These are phyloP conservation scores for Drosophila anceps DNA, from an alignment of 2,888 invertebrate species.

Conservation along the genomic window DNA sequence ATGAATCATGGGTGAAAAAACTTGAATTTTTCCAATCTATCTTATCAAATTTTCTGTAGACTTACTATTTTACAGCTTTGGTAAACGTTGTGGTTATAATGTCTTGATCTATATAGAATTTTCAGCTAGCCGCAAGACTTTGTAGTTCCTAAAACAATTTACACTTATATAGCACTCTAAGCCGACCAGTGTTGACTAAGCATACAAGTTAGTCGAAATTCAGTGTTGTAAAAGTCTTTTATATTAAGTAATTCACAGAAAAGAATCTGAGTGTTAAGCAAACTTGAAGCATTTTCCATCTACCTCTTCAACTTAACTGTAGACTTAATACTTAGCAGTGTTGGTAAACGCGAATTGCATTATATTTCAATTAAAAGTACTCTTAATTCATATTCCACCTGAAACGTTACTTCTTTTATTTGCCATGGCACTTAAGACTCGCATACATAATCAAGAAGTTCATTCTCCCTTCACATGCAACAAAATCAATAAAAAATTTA, in stretches of 20 bases:
- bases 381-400: constrained; percentile 3
- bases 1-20: too few relatives aligned
- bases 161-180: neutral
- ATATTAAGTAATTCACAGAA: neutral
- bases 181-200: neutral
- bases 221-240: neutral
- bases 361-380: constrained; percentile 3
- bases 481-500: constrained; percentile 40
- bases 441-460: constrained; percentile 50
- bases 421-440: constrained; percentile 11
- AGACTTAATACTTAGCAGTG: neutral
- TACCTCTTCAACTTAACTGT: neutral
- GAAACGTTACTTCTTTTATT: neutral
- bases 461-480: constrained; percentile 10
- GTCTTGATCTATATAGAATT: neutral
- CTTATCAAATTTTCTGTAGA: neutral
- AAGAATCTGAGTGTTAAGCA: neutral
- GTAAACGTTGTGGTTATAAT: neutral
- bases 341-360: neutral
- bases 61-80: neutral
- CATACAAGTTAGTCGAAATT: neutral
- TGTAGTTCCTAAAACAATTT: neutral
- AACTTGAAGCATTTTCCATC: neutral
- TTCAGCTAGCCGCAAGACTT: neutral
- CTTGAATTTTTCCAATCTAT: too few relatives aligned